Conservation (phyloP, 2,888 invertebrate genomes). For the Acanthosoma haemorrhoidale region DNA sequence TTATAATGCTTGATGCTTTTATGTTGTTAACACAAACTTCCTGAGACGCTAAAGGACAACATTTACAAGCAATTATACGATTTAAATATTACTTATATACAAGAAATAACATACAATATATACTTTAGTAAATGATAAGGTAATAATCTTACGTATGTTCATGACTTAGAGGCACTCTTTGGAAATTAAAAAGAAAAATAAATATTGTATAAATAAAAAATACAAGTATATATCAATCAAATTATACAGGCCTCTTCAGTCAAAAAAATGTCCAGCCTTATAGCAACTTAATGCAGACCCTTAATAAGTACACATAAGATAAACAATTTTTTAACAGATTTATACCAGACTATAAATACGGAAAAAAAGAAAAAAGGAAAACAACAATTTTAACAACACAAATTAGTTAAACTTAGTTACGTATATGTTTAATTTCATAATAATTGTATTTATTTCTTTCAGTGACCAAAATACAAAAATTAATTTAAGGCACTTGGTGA, state of each 20-base stretch:
- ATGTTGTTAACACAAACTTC: conserved; percentile 3
- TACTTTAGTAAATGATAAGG: conserved; percentile 16
- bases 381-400: conserved; percentile 4
- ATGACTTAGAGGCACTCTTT: conserved; percentile 39
- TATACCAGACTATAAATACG: background rate
- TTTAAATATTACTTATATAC: conserved; percentile 32
- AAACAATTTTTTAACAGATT: background rate
- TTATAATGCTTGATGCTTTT: background rate
- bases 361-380: background rate
- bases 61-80: background rate
- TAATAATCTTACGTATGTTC: conserved; percentile 25
- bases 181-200: conserved; percentile 26
- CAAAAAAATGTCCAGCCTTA: conserved; percentile 14
- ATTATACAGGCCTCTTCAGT: conserved; percentile 29
- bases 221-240: conserved; percentile 19
- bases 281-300: background rate
- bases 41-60: conserved; percentile 17
- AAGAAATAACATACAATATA: conserved; percentile 30
- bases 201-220: conserved; percentile 25
- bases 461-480: conserved; percentile 17
- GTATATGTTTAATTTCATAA: background rate
- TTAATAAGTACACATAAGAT: conserved; percentile 14
- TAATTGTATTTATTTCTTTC: conserved; percentile 1
- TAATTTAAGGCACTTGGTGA: conserved; percentile 27
- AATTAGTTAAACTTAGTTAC: background rate